Evolutionary conservation across 2,797 vertebrate genomes (phyloP).

Genomic region (Dendrocincla tyrannina): DNA sequence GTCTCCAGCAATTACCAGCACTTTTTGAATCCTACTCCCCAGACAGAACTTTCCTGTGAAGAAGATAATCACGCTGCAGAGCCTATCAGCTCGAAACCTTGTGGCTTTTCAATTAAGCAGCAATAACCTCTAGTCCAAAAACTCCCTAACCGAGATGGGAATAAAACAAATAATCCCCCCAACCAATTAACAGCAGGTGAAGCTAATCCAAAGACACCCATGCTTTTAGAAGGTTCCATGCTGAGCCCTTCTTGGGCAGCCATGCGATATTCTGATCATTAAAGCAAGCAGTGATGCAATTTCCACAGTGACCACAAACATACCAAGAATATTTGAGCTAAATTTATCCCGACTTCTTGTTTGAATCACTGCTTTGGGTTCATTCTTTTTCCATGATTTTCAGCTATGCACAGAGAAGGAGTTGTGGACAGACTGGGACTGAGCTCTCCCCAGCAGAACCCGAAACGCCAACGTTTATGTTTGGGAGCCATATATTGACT

Average conservation of each 20-base stretch:
- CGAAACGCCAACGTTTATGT: neutral
- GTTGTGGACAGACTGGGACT: neutral
- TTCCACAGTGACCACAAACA: constrained; percentile 67
- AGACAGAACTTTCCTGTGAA: neutral
- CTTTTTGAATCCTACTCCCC: neutral
- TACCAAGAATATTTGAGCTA: constrained; percentile 69
- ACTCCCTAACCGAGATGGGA: neutral
- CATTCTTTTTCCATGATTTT: neutral
- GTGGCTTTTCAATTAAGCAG: constrained; percentile 20
- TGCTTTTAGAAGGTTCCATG: neutral
- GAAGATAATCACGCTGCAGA: neutral
- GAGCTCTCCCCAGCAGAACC: neutral
- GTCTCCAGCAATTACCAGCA: neutral
- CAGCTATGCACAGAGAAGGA: neutral
- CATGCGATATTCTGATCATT: constrained; percentile 32
- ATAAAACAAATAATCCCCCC: constrained; percentile 9
- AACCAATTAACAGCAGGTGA: neutral
- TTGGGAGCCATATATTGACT: neutral
- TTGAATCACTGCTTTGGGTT: constrained; percentile 30
- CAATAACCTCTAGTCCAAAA: neutral
- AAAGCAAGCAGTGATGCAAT: constrained; percentile 41
- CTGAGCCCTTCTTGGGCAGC: neutral
- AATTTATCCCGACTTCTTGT: constrained; percentile 38
- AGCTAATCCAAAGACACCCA: neutral
- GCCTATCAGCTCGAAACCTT: neutral